Evolutionary conservation across 2,888 invertebrate species (phyloP), one percentile per base, ranked within the genome.

Genomic region (Zaprionus bogoriensis): DNA sequence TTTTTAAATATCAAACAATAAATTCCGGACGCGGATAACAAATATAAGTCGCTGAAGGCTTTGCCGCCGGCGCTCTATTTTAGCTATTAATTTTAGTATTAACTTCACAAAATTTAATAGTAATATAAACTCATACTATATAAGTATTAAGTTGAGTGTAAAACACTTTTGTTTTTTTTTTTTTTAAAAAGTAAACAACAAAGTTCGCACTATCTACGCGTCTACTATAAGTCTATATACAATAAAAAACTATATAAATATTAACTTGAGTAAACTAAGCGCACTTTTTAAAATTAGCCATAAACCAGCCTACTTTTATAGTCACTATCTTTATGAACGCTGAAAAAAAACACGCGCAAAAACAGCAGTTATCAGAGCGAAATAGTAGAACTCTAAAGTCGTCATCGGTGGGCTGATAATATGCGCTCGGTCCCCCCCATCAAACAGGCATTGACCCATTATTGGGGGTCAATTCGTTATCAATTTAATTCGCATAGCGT

Each of bases 391-490:
- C 48, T 47, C 7, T n/a, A 50, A 51, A 51, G 14, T 10, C 12
- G 17, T 32, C 5, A 4, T 51, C 10, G 44, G 36, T 41, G n/a
- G n/a, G n/a, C n/a, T n/a, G 50, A 12, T 36, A 14, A 5, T 52
- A 25, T 30, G 41, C 27, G 19, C 14, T 17, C 25, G 22, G 32
- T 30, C 10, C 39, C 32, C 42, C 55, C 45, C 46, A 22, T n/a
- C n/a, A n/a, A n/a, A 23, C 14, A n/a, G 25, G 41, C 38, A 58
- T 12, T 68, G 63, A 73, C 59, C 66, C 58, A 30, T 41, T 38
- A 39, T 36, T 46, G 27, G 20, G 46, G 69, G 79, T 81, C 77
- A 85, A 79, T 68, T 76, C 32, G 59, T 67, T 81, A 81, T 81
- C 20, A 59, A 67, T 54, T 42, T n/a, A 39, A 41, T 19, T 44